Percentiles rank a stretch among this genome's conserved stretches.
These are phyloP conservation scores for Chelmon rostratus DNA, from an alignment of 2,797 vertebrate genomes.

Conservation along the genomic window DNA sequence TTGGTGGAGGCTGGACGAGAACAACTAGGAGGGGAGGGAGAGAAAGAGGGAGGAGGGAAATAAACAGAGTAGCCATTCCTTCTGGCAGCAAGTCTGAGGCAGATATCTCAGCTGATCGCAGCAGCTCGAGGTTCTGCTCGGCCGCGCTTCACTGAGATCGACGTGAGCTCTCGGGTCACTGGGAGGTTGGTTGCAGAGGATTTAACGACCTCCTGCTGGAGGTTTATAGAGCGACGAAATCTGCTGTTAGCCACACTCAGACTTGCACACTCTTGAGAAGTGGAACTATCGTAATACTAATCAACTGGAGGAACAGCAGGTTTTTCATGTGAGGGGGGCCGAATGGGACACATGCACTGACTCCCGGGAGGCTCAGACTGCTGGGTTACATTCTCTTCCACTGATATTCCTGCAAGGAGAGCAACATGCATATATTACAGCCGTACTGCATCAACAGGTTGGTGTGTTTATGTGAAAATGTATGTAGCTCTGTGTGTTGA, in stretches of 20 bases:
- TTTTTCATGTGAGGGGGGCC: conserved; percentile 8
- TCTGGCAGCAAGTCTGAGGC: conserved; percentile 61
- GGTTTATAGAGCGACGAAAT: conserved; percentile 9
- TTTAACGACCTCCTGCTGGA: conserved; percentile 20
- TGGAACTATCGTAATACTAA: neutral
- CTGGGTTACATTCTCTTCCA: conserved; percentile 7
- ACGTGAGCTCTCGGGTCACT: conserved; percentile 5
- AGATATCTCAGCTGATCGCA: conserved; percentile 25
- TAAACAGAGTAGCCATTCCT: conserved; percentile 59
- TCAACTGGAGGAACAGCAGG: neutral
- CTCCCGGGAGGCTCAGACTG: conserved; percentile 29
- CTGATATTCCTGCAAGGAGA: conserved; percentile 32
- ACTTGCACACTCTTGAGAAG: neutral
- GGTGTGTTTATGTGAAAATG: conserved; percentile 44
- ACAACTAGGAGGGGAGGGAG: conserved; percentile 52
- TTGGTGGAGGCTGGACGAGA: conserved; percentile 32
- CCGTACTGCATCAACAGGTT: conserved; percentile 88
- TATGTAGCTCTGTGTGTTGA: neutral
- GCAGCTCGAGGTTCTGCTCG: conserved; percentile 10
- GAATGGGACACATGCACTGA: conserved; percentile 21
- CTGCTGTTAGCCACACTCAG: neutral
- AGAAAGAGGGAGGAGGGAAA: conserved; percentile 26
- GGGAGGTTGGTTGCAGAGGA: neutral
- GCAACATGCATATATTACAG: conserved; percentile 85
- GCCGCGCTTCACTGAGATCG: conserved; percentile 12